These are phyloP conservation scores for Caenorhabditis sulstoni DNA, from an alignment of 2,888 invertebrate species.

Conservation along the genomic window DNA sequence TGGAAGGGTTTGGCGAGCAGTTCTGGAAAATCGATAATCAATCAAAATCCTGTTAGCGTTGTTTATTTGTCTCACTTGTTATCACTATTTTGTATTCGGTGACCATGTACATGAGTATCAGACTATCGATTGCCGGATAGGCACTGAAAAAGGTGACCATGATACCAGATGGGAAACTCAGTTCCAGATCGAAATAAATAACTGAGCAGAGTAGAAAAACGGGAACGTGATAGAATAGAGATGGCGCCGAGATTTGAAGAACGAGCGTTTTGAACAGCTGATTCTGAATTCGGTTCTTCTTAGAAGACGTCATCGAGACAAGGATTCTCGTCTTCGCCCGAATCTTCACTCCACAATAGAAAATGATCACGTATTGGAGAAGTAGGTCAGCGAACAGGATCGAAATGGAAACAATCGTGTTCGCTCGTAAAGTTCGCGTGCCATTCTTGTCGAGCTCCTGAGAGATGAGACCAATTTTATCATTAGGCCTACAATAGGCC, in stretches of 20 bases:
- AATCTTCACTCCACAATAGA: neutral
- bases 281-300: neutral
- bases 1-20: too few relatives aligned
- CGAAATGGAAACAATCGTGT: too few relatives aligned
- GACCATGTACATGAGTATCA: slow-evolving; percentile 17
- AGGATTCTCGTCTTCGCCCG: neutral
- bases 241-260: neutral
- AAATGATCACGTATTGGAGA: neutral
- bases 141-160: slow-evolving; percentile 13
- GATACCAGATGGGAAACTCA: neutral
- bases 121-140: slow-evolving; percentile 24
- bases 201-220: neutral
- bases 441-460: too few relatives aligned
- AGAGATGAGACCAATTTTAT: too few relatives aligned
- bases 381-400: too few relatives aligned
- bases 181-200: neutral
- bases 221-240: neutral
- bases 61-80: neutral
- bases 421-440: too few relatives aligned
- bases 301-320: neutral
- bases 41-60: too few relatives aligned
- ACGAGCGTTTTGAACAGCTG: slow-evolving; percentile 2
- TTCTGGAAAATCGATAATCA: too few relatives aligned
- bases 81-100: neutral
- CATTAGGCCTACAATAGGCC: too few relatives aligned